Percentiles rank a stretch among this genome's conserved stretches.
phyloP scores from a whole-genome alignment of 2,113 vertebrate species.

The Limnothrissa miodon region DNA sequence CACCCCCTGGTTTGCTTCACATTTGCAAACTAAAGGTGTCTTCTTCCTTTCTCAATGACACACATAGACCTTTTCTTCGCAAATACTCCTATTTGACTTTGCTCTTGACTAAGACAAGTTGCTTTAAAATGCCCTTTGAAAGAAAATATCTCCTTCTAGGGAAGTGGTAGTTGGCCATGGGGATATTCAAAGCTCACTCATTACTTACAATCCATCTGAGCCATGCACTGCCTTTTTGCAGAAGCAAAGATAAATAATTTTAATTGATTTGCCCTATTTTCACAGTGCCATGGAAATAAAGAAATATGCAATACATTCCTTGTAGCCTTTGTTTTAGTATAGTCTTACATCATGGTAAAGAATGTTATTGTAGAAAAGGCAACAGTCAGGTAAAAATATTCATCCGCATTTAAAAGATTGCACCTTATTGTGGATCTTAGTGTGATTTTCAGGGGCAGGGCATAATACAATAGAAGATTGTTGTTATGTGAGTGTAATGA shows the following conservation, averaged over 20 bases:
- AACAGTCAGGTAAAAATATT: too few relatives aligned
- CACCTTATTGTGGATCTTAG: too few relatives aligned
- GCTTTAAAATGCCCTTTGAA: slow-evolving; percentile 13
- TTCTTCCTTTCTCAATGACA: background rate
- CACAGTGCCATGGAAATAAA: background rate
- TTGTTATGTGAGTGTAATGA: too few relatives aligned
- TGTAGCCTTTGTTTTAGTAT: background rate
- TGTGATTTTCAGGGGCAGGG: too few relatives aligned
- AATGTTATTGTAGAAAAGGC: too few relatives aligned
- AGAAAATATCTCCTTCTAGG: background rate
- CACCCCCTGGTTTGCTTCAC: background rate
- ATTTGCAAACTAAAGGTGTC: background rate
- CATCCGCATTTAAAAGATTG: too few relatives aligned
- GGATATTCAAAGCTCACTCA: background rate
- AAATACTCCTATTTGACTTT: background rate
- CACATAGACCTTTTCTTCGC: background rate
- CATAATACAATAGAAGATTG: too few relatives aligned
- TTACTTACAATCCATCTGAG: slow-evolving; percentile 11
- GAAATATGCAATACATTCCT: background rate
- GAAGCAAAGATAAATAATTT: slow-evolving; percentile 36
- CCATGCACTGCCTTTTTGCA: background rate
- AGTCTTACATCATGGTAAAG: background rate
- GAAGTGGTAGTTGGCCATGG: background rate
- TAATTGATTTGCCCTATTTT: slow-evolving; percentile 53
- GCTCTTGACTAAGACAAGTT: background rate